Evolutionary conservation across 2,888 invertebrate genomes (phyloP).

Genomic region (Drosophila leonis): DNA sequence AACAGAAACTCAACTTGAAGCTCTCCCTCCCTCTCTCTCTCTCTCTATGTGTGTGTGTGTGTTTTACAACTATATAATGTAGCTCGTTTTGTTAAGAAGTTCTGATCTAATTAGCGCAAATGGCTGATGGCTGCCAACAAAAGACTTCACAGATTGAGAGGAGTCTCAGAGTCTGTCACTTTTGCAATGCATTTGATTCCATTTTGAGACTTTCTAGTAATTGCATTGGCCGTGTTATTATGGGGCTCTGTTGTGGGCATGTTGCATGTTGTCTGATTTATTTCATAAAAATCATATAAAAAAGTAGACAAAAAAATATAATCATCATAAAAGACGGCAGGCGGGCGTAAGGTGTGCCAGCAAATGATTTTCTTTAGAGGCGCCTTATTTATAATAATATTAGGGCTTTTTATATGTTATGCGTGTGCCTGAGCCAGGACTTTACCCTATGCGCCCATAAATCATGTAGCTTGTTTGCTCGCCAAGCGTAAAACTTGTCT

Average conservation of each 20-base stretch:
- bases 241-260: background rate
- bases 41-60: conserved; percentile 7
- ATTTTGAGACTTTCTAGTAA: conserved; percentile 14
- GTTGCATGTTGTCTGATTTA: conserved; percentile 68
- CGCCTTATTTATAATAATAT: conserved; percentile 54
- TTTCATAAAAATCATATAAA: conserved; percentile 62
- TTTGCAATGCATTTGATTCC: background rate
- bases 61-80: conserved; percentile 3
- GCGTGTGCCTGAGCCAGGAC: background rate
- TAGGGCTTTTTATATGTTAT: conserved; percentile 23
- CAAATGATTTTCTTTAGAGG: conserved; percentile 56
- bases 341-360: conserved; percentile 49
- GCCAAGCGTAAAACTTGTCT: conserved; percentile 42
- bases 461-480: conserved; percentile 71
- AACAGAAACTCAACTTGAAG: conserved; percentile 8
- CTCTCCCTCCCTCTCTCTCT: background rate
- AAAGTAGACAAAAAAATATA: conserved; percentile 36
- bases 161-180: conserved; percentile 1
- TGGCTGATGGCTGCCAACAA: conserved; percentile 18
- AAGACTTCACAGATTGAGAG: conserved; percentile 15
- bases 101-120: conserved; percentile 35
- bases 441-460: conserved; percentile 49
- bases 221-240: conserved; percentile 31
- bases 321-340: conserved; percentile 67
- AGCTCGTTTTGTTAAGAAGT: conserved; percentile 26